These are phyloP conservation scores for Alca torda DNA, from an alignment of 2,797 vertebrate species.

Conservation along the genomic window DNA sequence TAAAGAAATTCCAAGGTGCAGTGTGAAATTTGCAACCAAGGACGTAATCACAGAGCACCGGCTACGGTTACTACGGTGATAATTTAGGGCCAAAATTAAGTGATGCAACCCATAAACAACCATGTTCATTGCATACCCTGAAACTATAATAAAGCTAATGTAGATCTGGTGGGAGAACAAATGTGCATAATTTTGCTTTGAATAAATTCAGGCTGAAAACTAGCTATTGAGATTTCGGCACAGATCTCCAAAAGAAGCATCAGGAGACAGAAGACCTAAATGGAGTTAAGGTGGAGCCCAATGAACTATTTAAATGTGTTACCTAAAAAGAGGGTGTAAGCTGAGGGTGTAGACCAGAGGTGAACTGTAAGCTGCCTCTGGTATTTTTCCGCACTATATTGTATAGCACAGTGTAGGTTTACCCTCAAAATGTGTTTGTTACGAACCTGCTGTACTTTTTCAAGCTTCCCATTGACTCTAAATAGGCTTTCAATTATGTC, in stretches of 20 bases:
- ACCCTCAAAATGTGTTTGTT: neutral
- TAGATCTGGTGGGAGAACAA: neutral
- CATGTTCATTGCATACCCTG: neutral
- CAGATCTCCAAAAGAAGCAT: neutral
- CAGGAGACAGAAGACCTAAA: neutral
- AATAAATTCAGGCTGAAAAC: slow-evolving; percentile 2
- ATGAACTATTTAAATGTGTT: neutral
- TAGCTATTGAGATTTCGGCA: neutral
- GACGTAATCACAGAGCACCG: neutral
- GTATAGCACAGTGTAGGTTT: neutral
- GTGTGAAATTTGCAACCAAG: neutral
- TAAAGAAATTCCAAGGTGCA: neutral
- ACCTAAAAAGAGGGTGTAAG: neutral
- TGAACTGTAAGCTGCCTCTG: neutral
- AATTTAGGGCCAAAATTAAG: neutral
- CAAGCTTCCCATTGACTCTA: neutral
- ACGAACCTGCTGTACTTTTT: neutral
- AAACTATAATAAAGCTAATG: neutral
- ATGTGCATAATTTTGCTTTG: neutral
- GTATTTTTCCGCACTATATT: neutral
- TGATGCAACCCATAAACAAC: neutral
- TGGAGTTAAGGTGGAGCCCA: neutral
- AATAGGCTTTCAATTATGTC: neutral
- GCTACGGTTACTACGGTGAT: neutral
- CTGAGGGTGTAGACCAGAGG: neutral